Conservation (phyloP, 2,888 invertebrate species). For the Patella pellucida region DNA sequence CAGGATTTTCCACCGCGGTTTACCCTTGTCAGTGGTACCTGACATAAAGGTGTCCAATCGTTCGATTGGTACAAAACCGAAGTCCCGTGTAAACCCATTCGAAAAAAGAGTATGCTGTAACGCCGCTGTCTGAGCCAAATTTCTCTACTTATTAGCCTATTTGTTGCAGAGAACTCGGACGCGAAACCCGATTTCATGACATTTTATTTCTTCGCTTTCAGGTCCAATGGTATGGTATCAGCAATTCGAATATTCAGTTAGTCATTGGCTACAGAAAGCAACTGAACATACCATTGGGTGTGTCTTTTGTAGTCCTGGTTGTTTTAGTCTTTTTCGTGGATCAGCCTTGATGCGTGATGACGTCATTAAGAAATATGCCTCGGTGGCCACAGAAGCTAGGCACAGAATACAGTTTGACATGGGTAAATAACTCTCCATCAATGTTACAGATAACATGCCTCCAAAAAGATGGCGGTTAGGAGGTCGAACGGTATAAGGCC, state of each 20-base stretch:
- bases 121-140: too few species aligned
- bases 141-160: too few species aligned
- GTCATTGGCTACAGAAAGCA: conserved; percentile 99
- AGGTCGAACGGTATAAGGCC: too few species aligned
- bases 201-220: conserved; percentile 40
- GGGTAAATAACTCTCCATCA: conserved; percentile 74
- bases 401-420: conserved; percentile 99
- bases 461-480: too few species aligned
- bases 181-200: too few species aligned
- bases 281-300: conserved; percentile 99
- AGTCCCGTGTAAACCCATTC: too few species aligned
- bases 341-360: conserved; percentile 98
- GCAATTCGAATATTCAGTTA: conserved; percentile 97
- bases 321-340: conserved; percentile 95
- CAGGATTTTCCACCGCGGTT: too few species aligned
- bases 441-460: neutral
- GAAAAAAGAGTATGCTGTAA: too few species aligned
- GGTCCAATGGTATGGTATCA: conserved; percentile 99
- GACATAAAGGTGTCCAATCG: too few species aligned
- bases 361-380: conserved; percentile 95
- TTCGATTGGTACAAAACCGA: too few species aligned
- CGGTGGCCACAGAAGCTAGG: conserved; percentile 90
- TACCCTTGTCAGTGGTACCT: too few species aligned
- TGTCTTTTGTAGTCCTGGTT: conserved; percentile 97
- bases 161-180: too few species aligned